Evolutionary conservation across 2,113 vertebrate species (phyloP).

Genomic region (Pionites leucogaster): DNA sequence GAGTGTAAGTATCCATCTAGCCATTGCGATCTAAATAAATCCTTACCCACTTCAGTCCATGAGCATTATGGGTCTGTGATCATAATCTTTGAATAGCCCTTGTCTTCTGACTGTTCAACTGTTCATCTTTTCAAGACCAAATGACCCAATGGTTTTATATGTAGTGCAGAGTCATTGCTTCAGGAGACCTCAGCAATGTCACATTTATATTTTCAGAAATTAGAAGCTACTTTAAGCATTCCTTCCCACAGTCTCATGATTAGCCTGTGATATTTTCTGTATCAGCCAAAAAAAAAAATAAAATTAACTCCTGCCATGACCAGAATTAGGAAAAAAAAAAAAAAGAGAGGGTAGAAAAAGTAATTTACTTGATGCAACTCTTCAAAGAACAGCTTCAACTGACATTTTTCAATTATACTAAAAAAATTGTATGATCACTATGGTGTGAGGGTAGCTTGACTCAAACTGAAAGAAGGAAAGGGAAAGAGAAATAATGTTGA

Average conservation of each 20-base stretch:
- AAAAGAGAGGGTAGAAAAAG: not conserved
- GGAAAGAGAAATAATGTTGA: not conserved
- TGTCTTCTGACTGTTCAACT: not conserved
- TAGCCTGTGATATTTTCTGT: not conserved
- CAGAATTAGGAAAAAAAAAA: not conserved
- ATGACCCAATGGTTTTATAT: not conserved
- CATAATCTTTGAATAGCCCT: not conserved
- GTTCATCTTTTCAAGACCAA: not conserved
- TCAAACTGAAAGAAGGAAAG: not conserved
- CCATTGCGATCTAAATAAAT: not conserved
- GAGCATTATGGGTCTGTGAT: not conserved
- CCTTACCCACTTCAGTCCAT: not conserved
- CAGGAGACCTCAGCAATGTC: not conserved
- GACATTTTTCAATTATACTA: not conserved
- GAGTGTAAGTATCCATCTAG: not conserved
- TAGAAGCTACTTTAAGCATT: slow-evolving; percentile 10
- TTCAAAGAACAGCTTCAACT: not conserved
- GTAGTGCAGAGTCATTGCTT: not conserved
- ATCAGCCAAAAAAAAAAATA: not conserved
- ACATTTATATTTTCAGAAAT: not conserved
- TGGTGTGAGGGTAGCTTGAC: not conserved
- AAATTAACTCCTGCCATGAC: slow-evolving; percentile 10
- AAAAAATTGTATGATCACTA: not conserved
- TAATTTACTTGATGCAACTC: not conserved
- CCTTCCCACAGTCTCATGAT: not conserved